These are phyloP conservation scores for Proterorhinus semilunaris DNA, from an alignment of 2,113 vertebrate species.

Conservation along the genomic window DNA sequence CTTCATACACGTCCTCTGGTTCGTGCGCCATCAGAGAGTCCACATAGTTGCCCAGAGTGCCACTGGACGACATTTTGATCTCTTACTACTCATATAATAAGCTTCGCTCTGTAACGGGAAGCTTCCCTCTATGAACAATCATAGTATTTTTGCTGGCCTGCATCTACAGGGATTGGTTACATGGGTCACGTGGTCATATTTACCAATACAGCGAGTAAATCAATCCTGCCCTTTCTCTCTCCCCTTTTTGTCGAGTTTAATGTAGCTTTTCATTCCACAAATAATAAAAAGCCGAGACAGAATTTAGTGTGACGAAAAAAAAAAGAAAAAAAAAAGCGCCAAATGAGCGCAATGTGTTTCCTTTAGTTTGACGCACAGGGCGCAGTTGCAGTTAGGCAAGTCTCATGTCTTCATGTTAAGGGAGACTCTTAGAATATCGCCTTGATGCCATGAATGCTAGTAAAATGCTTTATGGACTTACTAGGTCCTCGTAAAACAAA, in stretches of 20 bases:
- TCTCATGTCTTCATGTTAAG: conserved; percentile 52
- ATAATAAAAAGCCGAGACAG: conserved; percentile 43
- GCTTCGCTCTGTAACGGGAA: conserved; percentile 91
- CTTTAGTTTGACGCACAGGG: conserved; percentile 6
- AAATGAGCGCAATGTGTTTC: conserved; percentile 17
- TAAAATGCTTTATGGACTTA: conserved; percentile 81
- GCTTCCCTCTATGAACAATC: conserved; percentile 92
- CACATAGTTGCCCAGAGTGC: conserved; percentile 94
- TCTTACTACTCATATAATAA: conserved; percentile 90
- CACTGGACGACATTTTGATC: conserved; percentile 95
- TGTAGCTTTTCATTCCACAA: conserved; percentile 64
- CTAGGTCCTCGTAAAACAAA: conserved; percentile 80
- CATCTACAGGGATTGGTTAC: conserved; percentile 97
- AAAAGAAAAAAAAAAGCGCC: background rate
- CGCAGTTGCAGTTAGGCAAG: conserved; percentile 44
- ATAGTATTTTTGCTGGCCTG: conserved; percentile 96
- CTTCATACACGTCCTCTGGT: conserved; percentile 89
- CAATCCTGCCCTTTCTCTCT: conserved; percentile 84
- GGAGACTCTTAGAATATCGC: conserved; percentile 70
- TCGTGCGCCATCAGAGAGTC: conserved; percentile 96
- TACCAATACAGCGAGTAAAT: conserved; percentile 99
- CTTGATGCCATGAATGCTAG: conserved; percentile 68
- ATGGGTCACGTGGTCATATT: conserved; percentile 99
- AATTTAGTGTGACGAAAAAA: conserved; percentile 13
- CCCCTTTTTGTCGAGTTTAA: conserved; percentile 54